Conservation (phyloP, 2,113 vertebrate species). For the Mus spicilegus region DNA sequence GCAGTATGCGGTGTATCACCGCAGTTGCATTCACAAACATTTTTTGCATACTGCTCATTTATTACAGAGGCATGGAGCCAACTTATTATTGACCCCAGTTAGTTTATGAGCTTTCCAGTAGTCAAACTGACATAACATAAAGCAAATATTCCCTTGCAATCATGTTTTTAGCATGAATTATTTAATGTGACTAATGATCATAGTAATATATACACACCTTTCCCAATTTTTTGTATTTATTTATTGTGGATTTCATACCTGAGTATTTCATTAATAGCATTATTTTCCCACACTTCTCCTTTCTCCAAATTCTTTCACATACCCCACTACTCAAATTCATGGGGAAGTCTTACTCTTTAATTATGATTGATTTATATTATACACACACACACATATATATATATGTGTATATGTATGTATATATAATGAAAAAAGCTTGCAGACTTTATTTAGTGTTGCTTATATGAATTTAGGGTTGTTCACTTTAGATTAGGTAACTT, state of each 20-base stretch:
- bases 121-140: not conserved
- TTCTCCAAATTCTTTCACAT: not conserved
- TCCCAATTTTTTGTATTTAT: not conserved
- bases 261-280: not conserved
- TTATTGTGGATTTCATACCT: not conserved
- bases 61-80: not conserved
- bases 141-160: not conserved
- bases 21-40: not conserved
- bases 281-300: not conserved
- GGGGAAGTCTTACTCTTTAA: not conserved
- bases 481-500: not conserved
- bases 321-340: not conserved
- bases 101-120: not conserved
- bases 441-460: not conserved
- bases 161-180: not conserved
- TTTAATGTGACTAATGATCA: not conserved
- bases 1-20: too few relatives aligned
- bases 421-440: not conserved
- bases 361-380: not conserved
- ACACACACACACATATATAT: not conserved
- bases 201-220: not conserved
- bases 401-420: not conserved
- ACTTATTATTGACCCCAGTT: not conserved
- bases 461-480: not conserved
- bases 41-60: accelerated